Evolutionary conservation across 2,888 invertebrate species (phyloP), one percentile per base, ranked within the genome.

Genomic region (Aproaerema taeniolella): DNA sequence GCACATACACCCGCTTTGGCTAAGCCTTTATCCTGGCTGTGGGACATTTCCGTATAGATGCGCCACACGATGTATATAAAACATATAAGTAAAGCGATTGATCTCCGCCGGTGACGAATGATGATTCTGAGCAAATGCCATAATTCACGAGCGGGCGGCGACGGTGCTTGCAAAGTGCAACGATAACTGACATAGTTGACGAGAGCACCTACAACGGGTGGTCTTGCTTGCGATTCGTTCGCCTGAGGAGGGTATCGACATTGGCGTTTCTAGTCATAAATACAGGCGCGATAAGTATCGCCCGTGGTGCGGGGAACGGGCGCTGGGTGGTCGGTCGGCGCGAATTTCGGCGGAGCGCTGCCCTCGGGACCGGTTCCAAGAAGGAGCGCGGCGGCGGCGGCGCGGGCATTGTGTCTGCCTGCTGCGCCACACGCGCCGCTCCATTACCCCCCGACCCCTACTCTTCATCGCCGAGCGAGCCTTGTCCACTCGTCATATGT

Each of bases 271-370:
- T 79, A 82, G 74, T 74, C 74, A 73, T 80, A 80, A 83, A 82
- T 74, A 77, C 67, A 62, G 73, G 70, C 68, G 76, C 69, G 82
- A 81, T 82, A 80, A 78, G 72, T 79, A 82, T 83, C 80, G 64
- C 58, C 55, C 53, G 58, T 61, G 67, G 47, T 54, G 57, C 36
- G 38, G 24, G 34, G 53, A 50, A 55, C 53, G 49, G 24, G 32
- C 31, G 31, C 7, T 17, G 61, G 62, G 62, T 70, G 66, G 67
- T 82, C 83, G 85, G 82, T 75, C 83, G 85, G 82, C 76, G 81
- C 82, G 51, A 85, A 82, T 74, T 83, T 83, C 82, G 85, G 83
- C 81, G 67, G 77, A 74, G 72, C 78, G 69, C 67, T 69, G 73
- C 65, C 67, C 70, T 59, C 59, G 46, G 53, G 72, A 83, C 85